phyloP scores from a whole-genome alignment of 2,113 vertebrate genomes.

The Pholis gunnellus region DNA sequence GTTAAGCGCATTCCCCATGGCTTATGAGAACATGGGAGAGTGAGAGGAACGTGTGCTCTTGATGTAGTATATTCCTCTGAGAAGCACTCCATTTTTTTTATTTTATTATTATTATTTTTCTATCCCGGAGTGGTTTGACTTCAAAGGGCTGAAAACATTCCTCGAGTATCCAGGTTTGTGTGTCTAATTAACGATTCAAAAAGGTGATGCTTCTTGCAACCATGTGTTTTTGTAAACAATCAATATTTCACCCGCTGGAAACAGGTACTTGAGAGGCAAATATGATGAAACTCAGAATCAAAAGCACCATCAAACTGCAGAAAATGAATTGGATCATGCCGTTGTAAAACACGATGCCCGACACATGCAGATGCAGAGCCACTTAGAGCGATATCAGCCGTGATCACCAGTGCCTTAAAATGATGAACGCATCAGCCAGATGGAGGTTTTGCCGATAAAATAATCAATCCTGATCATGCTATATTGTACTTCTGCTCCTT shows the following conservation, averaged over 20 bases:
- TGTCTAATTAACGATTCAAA: slow-evolving; percentile 78
- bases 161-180: slow-evolving; percentile 77
- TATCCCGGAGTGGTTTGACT: slow-evolving; percentile 67
- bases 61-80: slow-evolving; percentile 74
- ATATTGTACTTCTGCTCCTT: slow-evolving; percentile 10
- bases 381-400: slow-evolving; percentile 23
- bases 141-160: slow-evolving; percentile 75
- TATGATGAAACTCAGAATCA: slow-evolving; percentile 43
- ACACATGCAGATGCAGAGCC: slow-evolving; percentile 46
- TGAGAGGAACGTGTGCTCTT: slow-evolving; percentile 65
- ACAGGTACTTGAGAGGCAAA: slow-evolving; percentile 57
- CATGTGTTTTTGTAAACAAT: slow-evolving; percentile 72
- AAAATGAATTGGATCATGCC: slow-evolving; percentile 28
- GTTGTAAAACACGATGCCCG: slow-evolving; percentile 25
- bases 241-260: slow-evolving; percentile 60
- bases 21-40: slow-evolving; percentile 56
- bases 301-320: slow-evolving; percentile 50
- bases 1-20: slow-evolving; percentile 65
- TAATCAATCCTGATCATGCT: slow-evolving; percentile 24
- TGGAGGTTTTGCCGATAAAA: neutral
- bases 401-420: slow-evolving; percentile 20
- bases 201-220: slow-evolving; percentile 52
- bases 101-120: slow-evolving; percentile 58
- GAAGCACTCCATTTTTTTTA: slow-evolving; percentile 60
- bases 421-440: slow-evolving; percentile 33